Evolutionary conservation across 2,797 vertebrate species (phyloP).

Genomic region (Girardinus metallicus): DNA sequence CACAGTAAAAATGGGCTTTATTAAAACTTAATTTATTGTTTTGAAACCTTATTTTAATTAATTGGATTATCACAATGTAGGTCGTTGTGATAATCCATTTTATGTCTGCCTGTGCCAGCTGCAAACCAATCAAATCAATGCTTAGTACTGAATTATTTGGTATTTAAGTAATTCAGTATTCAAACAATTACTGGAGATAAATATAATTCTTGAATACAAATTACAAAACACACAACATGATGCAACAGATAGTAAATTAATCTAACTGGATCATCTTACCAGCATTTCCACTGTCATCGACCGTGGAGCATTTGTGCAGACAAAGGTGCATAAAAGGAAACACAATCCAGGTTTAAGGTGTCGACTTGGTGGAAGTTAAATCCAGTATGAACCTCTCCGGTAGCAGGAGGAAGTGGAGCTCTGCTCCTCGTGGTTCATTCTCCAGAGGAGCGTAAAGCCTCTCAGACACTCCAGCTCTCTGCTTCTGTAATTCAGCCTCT

Average conservation of each 20-base stretch:
- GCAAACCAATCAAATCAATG: background rate
- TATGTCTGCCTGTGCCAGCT: background rate
- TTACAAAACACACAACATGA: background rate
- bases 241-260: background rate
- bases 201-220: background rate
- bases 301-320: conserved; percentile 10
- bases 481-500: conserved; percentile 57
- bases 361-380: conserved; percentile 36
- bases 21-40: background rate
- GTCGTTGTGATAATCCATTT: background rate
- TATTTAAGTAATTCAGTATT: background rate
- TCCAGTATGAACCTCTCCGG: conserved; percentile 44
- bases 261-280: conserved; percentile 48
- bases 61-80: background rate
- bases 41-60: background rate
- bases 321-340: conserved; percentile 13
- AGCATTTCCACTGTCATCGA: conserved; percentile 18
- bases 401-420: conserved; percentile 32
- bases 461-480: conserved; percentile 41
- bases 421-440: conserved; percentile 45
- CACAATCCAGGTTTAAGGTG: conserved; percentile 44
- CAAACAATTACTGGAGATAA: background rate
- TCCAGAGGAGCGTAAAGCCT: conserved; percentile 37
- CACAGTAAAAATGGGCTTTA: background rate
- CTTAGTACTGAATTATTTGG: too few relatives aligned